Conservation (phyloP, 2,113 vertebrate genomes). For the Chaetorhynchus papuensis region DNA sequence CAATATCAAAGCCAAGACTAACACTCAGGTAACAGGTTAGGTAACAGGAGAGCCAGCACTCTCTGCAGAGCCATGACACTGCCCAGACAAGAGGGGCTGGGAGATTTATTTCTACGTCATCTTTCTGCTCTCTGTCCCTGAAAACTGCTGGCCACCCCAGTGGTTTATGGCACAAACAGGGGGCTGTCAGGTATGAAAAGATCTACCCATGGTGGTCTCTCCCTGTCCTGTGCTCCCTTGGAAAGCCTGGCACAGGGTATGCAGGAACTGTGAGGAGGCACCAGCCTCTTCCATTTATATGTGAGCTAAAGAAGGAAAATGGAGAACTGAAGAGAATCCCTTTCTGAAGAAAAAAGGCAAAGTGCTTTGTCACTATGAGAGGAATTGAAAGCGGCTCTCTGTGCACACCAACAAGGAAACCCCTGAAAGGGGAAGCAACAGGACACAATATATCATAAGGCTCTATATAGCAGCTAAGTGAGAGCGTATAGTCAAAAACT, state of each 20-base stretch:
- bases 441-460: conserved; percentile 23
- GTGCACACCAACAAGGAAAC: neutral
- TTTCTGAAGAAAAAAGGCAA: conserved; percentile 27
- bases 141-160: neutral
- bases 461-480: conserved; percentile 48
- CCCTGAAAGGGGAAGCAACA: neutral
- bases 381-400: neutral
- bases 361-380: conserved; percentile 23
- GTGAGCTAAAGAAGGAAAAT: neutral
- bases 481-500: conserved; percentile 38
- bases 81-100: neutral
- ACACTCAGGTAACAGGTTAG: neutral
- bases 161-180: neutral
- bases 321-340: neutral
- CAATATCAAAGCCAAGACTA: neutral
- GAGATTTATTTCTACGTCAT: neutral
- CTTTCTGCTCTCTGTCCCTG: neutral
- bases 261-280: neutral
- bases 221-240: neutral
- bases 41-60: neutral
- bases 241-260: neutral
- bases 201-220: neutral
- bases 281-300: neutral
- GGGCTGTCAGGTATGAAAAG: neutral
- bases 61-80: neutral